Percentiles rank a stretch among this genome's conserved stretches.
Evolutionary conservation across 2,797 vertebrate species (phyloP).

Genomic region (Merluccius polli): DNA sequence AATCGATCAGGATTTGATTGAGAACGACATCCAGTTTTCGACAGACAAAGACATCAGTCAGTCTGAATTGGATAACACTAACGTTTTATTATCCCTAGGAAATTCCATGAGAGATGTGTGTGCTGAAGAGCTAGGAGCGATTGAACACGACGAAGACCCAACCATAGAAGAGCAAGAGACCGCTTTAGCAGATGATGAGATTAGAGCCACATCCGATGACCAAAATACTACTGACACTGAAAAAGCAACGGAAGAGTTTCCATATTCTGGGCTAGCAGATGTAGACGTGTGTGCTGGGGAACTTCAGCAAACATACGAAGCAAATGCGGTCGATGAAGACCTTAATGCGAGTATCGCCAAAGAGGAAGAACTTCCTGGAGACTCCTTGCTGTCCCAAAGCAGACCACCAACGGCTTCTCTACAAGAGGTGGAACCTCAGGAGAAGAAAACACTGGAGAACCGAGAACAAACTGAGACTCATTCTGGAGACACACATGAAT

Average conservation of each 20-base stretch:
- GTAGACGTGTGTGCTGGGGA: slow-evolving; percentile 44
- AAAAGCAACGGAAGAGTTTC: slow-evolving; percentile 17
- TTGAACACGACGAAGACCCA: slow-evolving; percentile 14
- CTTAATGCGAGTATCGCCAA: slow-evolving; percentile 11
- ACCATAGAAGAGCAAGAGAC: slow-evolving; percentile 9
- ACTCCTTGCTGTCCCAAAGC: slow-evolving; percentile 16
- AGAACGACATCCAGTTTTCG: slow-evolving; percentile 24
- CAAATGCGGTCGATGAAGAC: slow-evolving; percentile 11
- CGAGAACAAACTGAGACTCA: slow-evolving; percentile 31
- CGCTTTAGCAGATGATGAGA: slow-evolving; percentile 19
- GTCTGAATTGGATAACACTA: slow-evolving; percentile 33
- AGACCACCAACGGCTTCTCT: slow-evolving; percentile 23
- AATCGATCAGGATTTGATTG: slow-evolving; percentile 21
- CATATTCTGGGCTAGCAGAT: slow-evolving; percentile 30
- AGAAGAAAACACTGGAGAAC: slow-evolving; percentile 22
- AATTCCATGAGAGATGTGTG: slow-evolving; percentile 50
- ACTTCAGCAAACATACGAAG: slow-evolving; percentile 27
- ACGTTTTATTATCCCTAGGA: slow-evolving; percentile 25
- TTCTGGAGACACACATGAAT: slow-evolving; percentile 33
- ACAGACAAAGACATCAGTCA: slow-evolving; percentile 27
- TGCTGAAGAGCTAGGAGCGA: slow-evolving; percentile 44
- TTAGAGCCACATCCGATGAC: slow-evolving; percentile 16
- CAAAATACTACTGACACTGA: slow-evolving; percentile 9
- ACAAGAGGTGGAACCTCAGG: slow-evolving; percentile 1
- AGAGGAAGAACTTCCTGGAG: slow-evolving; percentile 26